phyloP scores from a whole-genome alignment of 2,113 vertebrate genomes.

The Galbula dea region DNA sequence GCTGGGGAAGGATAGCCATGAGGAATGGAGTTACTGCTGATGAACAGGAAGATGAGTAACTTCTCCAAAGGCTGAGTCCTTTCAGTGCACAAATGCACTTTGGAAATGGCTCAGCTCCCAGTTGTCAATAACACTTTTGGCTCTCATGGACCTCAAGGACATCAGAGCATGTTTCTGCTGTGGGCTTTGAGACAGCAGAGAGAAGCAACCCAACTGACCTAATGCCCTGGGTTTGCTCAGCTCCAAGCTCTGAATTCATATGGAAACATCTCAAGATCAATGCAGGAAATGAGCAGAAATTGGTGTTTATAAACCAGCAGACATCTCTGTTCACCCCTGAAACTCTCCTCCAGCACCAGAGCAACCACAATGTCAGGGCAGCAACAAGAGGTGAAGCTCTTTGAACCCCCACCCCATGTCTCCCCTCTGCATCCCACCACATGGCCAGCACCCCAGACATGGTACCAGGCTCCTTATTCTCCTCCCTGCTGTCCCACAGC shows the following conservation, averaged over 20 bases:
- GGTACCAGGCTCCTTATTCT: not conserved
- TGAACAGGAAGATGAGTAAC: not conserved
- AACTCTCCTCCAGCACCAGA: not conserved
- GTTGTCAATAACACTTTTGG: fast-evolving
- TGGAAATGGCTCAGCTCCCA: not conserved
- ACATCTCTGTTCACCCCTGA: not conserved
- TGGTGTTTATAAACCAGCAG: not conserved
- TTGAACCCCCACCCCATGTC: fast-evolving
- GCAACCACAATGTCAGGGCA: fast-evolving
- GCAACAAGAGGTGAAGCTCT: fast-evolving
- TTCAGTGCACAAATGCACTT: not conserved
- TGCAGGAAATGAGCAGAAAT: fast-evolving
- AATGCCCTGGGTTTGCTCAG: not conserved
- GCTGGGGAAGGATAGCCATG: not conserved
- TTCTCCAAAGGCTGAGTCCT: not conserved
- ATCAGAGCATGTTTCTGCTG: fast-evolving
- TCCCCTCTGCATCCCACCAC: fast-evolving
- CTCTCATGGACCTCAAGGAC: not conserved
- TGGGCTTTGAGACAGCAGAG: not conserved
- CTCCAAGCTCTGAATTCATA: not conserved
- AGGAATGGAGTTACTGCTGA: not conserved
- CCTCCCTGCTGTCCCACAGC: not conserved
- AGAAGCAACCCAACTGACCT: not conserved
- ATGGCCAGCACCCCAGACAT: fast-evolving
- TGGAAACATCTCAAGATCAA: not conserved